These are phyloP conservation scores for Molossus molossus DNA, from an alignment of 2,797 vertebrate genomes.

Conservation along the genomic window DNA sequence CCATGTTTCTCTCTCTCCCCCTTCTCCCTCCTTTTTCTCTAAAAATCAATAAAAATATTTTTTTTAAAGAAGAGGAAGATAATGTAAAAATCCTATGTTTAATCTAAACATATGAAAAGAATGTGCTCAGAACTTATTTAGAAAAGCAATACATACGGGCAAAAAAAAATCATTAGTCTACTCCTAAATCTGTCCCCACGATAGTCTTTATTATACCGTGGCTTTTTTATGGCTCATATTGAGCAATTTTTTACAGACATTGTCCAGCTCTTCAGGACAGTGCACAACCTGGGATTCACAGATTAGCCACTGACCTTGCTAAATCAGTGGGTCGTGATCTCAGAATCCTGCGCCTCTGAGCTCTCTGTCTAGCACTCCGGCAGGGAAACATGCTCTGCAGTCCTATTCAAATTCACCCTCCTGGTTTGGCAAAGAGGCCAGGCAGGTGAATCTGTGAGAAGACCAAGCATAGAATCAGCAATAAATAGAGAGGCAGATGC, in stretches of 20 bases:
- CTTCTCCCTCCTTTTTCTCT: not conserved
- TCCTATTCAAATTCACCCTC: conserved; percentile 37
- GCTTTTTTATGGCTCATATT: conserved; percentile 25
- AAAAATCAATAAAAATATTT: not conserved
- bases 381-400: conserved; percentile 2
- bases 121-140: conserved; percentile 39
- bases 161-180: not conserved
- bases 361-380: not conserved
- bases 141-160: conserved; percentile 26
- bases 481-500: conserved; percentile 62
- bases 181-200: not conserved
- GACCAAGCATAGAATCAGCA: conserved; percentile 62
- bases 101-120: conserved; percentile 47
- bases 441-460: conserved; percentile 41
- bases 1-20: not conserved
- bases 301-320: conserved; percentile 53
- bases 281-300: not conserved
- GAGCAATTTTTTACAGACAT: conserved; percentile 42
- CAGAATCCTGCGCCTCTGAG: conserved; percentile 10
- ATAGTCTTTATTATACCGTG: not conserved
- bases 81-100: conserved; percentile 34
- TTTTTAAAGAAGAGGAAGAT: not conserved
- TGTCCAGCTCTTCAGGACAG: not conserved
- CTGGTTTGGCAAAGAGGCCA: conserved; percentile 53
- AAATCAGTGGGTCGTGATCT: conserved; percentile 61